Evolutionary conservation across 2,888 invertebrate species (phyloP), one percentile per base, ranked within the genome.

Genomic region (Eutolmus rufibarbis): DNA sequence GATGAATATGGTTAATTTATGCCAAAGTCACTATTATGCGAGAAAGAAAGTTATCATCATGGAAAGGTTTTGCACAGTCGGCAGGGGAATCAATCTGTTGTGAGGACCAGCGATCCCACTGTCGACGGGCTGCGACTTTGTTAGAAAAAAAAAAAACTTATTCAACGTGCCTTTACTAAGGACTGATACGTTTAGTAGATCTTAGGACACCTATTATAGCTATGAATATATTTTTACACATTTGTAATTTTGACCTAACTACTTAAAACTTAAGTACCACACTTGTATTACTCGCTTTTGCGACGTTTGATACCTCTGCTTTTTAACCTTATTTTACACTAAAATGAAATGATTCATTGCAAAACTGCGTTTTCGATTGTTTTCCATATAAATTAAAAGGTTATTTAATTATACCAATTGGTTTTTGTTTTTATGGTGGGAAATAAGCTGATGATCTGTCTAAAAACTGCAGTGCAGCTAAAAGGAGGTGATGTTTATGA

Each of bases 251-350:
- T 82, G 56, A 82, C 19, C 19, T 82, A 51, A 66, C 82, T 82
- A 82, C 82, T 57, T 82, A 82, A 82, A 51, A 51, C 51, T 82
- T 57, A 82, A 82, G 51, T 57, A 82, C 82, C 82, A 82, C 19
- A 37, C 56, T 82, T 82, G 57, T 82, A 82, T 82, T 82, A 82
- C 23, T 82, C 82, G 82, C 82, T 82, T 82, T 82, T 82, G 82
- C 82, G 82, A 82, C n/a, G 34, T n/a, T 31, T 82, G 57, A 82
- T 82, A 82, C 82, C 82, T 82, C 82, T 82, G 82, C 82, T 82
- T 82, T 79, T 82, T 82, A 82, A 82, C 82, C 51, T n/a, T 79
- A 79, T 51, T 66, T 51, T 40, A 79, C 79, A 79, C 79, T 40
- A 43, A 78, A 78, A 40, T 79, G 51, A 78, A 46, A 66, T 66